These are phyloP conservation scores for Psilopogon haemacephalus DNA, from an alignment of 2,113 vertebrate species.

Conservation along the genomic window DNA sequence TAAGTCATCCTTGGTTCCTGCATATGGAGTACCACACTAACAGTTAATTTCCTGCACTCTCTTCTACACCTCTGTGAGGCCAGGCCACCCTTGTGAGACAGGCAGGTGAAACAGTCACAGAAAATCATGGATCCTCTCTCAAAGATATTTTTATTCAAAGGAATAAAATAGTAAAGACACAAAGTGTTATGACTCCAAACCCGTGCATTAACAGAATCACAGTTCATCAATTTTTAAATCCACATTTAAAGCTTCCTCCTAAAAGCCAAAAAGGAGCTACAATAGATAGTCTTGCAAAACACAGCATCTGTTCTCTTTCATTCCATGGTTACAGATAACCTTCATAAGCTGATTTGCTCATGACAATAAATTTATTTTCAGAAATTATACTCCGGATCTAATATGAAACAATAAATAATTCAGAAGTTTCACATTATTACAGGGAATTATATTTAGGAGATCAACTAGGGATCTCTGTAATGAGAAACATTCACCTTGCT, in stretches of 20 bases:
- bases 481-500: slow-evolving; percentile 78
- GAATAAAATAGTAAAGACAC: slow-evolving; percentile 21
- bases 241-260: slow-evolving; percentile 35
- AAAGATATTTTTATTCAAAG: neutral
- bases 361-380: slow-evolving; percentile 78
- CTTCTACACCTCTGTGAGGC: fast-evolving
- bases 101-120: neutral
- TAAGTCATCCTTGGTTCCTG: neutral
- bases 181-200: neutral
- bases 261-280: slow-evolving; percentile 56
- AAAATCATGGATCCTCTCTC: neutral
- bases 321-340: slow-evolving; percentile 67
- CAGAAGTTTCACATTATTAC: slow-evolving; percentile 77
- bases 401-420: slow-evolving; percentile 81
- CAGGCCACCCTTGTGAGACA: neutral
- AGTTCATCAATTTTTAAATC: slow-evolving; percentile 63
- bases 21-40: neutral
- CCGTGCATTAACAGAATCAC: neutral
- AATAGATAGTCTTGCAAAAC: slow-evolving; percentile 47
- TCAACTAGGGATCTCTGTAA: slow-evolving; percentile 74
- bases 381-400: slow-evolving; percentile 78
- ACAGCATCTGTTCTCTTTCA: slow-evolving; percentile 64
- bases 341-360: slow-evolving; percentile 73
- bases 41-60: neutral
- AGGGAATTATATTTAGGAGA: slow-evolving; percentile 79